Conservation (phyloP, 2,888 invertebrate genomes). For the Aphidius colemani region DNA sequence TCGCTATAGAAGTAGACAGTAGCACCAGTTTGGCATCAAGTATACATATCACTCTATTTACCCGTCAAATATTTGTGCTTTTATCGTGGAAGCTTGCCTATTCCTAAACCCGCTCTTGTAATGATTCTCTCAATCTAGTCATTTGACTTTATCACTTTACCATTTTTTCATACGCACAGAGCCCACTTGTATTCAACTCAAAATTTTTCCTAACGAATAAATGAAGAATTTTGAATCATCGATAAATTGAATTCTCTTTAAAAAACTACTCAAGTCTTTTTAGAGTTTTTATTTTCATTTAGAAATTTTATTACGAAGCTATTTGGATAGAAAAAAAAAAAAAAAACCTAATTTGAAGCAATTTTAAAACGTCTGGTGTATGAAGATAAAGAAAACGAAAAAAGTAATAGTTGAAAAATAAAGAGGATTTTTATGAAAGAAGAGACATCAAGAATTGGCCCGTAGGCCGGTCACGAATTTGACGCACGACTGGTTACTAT, state of each 20-base stretch:
- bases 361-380: slow-evolving; percentile 14
- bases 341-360: no score
- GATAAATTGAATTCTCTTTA: slow-evolving; percentile 3
- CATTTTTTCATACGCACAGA: background rate
- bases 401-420: slow-evolving; percentile 7
- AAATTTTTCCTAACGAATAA: slow-evolving; percentile 15
- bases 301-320: no score
- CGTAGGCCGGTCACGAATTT: slow-evolving; percentile 58
- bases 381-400: slow-evolving; percentile 9
- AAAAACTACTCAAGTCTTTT: background rate
- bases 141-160: slow-evolving; percentile 11
- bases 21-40: slow-evolving; percentile 54
- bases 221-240: slow-evolving; percentile 12
- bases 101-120: slow-evolving; percentile 14
- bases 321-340: no score
- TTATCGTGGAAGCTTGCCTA: slow-evolving; percentile 54
- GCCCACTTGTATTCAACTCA: slow-evolving; percentile 7
- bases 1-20: slow-evolving; percentile 23
- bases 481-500: slow-evolving; percentile 52
- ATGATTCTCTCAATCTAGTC: slow-evolving; percentile 5
- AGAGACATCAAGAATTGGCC: slow-evolving; percentile 30
- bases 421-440: slow-evolving; percentile 6
- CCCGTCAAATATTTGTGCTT: slow-evolving; percentile 60
- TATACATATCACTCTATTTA: slow-evolving; percentile 57
- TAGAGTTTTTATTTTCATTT: background rate